Evolutionary conservation across 2,113 vertebrate species (phyloP).

Genomic region (Axis porcinus): DNA sequence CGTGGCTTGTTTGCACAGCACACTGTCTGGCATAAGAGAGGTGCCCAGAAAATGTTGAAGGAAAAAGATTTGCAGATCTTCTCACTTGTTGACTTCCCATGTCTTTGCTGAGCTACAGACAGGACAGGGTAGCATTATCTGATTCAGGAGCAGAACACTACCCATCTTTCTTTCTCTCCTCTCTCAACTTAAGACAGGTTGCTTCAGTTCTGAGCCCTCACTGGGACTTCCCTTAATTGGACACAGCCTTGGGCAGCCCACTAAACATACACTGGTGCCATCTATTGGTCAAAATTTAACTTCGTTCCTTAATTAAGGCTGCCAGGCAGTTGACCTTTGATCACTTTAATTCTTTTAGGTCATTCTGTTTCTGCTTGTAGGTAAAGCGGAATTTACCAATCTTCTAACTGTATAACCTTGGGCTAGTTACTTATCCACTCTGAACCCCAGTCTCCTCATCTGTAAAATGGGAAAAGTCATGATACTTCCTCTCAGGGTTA

Average conservation of each 20-base stretch:
- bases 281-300: slow-evolving; percentile 47
- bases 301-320: not conserved
- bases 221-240: not conserved
- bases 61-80: slow-evolving; percentile 9
- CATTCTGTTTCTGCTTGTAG: slow-evolving; percentile 19
- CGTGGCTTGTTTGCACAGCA: not conserved
- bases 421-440: not conserved
- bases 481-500: not conserved
- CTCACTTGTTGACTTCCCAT: not conserved
- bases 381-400: not conserved
- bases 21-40: not conserved
- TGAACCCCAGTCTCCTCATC: not conserved
- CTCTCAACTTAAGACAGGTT: not conserved
- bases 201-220: not conserved
- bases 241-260: not conserved
- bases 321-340: not conserved
- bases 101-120: not conserved
- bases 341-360: not conserved
- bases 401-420: not conserved
- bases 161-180: not conserved
- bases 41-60: not conserved
- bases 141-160: not conserved
- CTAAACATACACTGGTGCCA: slow-evolving; percentile 30
- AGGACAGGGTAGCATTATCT: not conserved
- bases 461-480: not conserved